Percentiles rank a stretch among this genome's conserved stretches.
Conservation (phyloP, 2,113 vertebrate genomes). For the Daubentonia madagascariensis region DNA sequence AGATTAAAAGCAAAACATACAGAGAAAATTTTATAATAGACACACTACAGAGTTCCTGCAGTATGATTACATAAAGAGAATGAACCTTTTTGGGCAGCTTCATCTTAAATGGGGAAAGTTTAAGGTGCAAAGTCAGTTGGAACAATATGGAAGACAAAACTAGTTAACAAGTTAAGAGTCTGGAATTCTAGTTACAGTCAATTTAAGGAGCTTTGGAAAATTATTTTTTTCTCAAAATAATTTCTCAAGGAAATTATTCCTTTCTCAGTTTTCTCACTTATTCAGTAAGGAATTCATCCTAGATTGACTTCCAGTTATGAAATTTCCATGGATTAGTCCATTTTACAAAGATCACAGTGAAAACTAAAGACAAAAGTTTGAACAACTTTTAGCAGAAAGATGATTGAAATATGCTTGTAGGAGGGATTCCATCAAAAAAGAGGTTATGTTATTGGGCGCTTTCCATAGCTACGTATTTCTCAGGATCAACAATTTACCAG, state of each 20-base stretch:
- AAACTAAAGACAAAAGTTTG: conserved; percentile 1
- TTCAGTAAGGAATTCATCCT: neutral
- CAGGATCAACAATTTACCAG: neutral
- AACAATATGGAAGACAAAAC: neutral
- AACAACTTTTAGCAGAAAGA: conserved; percentile 27
- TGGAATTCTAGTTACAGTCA: neutral
- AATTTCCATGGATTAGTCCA: neutral
- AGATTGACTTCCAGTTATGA: neutral
- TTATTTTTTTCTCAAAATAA: neutral
- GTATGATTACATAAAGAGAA: neutral
- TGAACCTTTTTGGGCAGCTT: neutral
- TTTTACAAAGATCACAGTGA: conserved; percentile 10
- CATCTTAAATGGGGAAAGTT: neutral
- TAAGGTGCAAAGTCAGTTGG: neutral
- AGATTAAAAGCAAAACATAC: neutral
- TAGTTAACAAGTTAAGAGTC: neutral
- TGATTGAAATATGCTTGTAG: conserved; percentile 20
- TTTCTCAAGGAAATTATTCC: conserved; percentile 41
- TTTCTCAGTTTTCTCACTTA: conserved; percentile 17
- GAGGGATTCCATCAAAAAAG: neutral
- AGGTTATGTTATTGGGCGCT: neutral
- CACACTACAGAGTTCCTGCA: neutral
- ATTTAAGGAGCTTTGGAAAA: neutral
- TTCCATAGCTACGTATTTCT: neutral
- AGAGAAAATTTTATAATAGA: neutral